phyloP scores from a whole-genome alignment of 2,888 invertebrate species.

The Taenaris catops region DNA sequence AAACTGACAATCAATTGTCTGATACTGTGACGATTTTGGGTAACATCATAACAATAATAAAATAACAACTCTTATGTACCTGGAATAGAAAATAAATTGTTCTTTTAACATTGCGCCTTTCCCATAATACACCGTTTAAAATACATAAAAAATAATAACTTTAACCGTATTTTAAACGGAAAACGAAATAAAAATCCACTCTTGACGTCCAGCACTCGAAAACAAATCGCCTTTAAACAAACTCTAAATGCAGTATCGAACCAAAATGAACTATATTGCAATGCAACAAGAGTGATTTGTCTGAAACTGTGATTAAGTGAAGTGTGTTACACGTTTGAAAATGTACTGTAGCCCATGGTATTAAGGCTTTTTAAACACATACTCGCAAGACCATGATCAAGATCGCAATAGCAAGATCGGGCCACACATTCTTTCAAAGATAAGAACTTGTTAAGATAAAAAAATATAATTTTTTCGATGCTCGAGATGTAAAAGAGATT shows the following conservation, averaged over 20 bases:
- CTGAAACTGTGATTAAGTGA: no score
- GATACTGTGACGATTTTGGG: no score
- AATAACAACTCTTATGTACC: no score
- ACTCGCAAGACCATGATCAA: no score
- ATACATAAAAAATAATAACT: slow-evolving; percentile 13
- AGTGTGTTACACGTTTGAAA: background rate
- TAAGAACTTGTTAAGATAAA: slow-evolving; percentile 11
- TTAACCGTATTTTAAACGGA: slow-evolving; percentile 9
- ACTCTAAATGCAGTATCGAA: background rate
- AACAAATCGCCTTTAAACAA: slow-evolving; percentile 10
- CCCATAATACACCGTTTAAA: slow-evolving; percentile 11
- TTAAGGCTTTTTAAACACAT: slow-evolving; percentile 1
- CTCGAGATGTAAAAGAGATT: slow-evolving; percentile 6
- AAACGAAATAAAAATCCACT: slow-evolving; percentile 8
- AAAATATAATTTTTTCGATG: slow-evolving; percentile 7
- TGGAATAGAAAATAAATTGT: no score
- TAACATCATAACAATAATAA: no score
- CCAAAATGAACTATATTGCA: slow-evolving; percentile 1
- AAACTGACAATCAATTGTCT: no score
- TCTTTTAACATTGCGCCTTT: slow-evolving; percentile 3
- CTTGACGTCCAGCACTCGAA: slow-evolving; percentile 7
- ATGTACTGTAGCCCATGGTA: background rate
- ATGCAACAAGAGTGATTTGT: background rate
- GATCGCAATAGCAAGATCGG: no score
- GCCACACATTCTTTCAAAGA: slow-evolving; percentile 12